phyloP scores from a whole-genome alignment of 2,113 vertebrate species.

The Chunga burmeisteri region DNA sequence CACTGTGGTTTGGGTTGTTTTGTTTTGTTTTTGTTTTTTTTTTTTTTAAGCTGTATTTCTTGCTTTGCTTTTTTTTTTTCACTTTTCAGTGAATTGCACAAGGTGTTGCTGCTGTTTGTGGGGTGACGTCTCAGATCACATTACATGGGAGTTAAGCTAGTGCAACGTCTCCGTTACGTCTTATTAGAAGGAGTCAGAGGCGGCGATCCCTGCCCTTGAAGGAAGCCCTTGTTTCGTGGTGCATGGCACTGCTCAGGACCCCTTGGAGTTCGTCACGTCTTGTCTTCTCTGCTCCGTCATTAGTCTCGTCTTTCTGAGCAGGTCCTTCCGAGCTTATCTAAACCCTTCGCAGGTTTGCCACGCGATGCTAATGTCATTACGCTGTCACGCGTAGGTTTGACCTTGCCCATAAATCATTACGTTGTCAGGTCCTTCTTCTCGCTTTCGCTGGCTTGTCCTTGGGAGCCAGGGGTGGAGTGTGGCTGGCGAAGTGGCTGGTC shows the following conservation, averaged over 20 bases:
- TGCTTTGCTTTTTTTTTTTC: neutral
- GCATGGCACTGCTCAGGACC: neutral
- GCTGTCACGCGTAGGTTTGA: neutral
- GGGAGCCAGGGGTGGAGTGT: neutral
- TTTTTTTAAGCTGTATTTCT: neutral
- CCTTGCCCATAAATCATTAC: slow-evolving; percentile 35
- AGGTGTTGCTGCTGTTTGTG: too few species aligned
- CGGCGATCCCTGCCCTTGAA: neutral
- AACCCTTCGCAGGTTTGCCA: rapidly evolving
- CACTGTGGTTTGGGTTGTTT: neutral
- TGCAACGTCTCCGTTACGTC: neutral
- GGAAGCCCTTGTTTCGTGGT: neutral
- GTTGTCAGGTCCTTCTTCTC: neutral
- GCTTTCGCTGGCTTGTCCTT: neutral
- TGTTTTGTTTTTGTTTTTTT: neutral
- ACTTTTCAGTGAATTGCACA: rapidly evolving
- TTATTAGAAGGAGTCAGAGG: neutral
- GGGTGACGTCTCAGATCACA: rapidly evolving
- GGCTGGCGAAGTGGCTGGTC: neutral
- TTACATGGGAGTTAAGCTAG: neutral
- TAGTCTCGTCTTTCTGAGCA: rapidly evolving
- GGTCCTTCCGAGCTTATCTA: neutral
- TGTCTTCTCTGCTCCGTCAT: neutral
- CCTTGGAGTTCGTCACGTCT: rapidly evolving
- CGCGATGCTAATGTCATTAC: neutral